Percentiles rank a stretch among this genome's conserved stretches.
Evolutionary conservation across 2,797 vertebrate species (phyloP).

Genomic region (Leptatherina wallacei): DNA sequence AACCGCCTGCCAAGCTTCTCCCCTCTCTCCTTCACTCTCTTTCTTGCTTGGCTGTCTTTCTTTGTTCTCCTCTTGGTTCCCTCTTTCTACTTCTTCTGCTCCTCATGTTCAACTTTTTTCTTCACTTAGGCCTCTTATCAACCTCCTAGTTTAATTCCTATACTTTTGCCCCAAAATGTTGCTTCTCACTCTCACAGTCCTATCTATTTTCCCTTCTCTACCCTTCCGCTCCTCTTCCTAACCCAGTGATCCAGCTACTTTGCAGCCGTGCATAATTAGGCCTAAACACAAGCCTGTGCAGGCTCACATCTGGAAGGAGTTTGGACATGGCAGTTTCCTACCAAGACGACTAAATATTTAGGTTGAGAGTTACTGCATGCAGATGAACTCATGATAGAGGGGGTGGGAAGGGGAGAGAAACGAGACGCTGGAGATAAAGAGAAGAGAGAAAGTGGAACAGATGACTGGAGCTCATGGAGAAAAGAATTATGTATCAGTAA

Average conservation of each 20-base stretch:
- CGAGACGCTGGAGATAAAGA: conserved; percentile 62
- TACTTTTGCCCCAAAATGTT: conserved; percentile 29
- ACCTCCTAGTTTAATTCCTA: conserved; percentile 34
- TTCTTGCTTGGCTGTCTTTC: conserved; percentile 43
- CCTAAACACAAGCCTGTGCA: conserved; percentile 83
- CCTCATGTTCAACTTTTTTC: conserved; percentile 51
- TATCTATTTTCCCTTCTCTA: conserved; percentile 56
- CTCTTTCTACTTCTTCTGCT: conserved; percentile 50
- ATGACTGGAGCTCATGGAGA: conserved; percentile 36
- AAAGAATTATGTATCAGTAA: conserved; percentile 42
- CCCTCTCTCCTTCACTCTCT: conserved; percentile 63
- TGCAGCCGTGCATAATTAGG: conserved; percentile 87
- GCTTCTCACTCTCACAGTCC: conserved; percentile 56
- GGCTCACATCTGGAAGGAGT: conserved; percentile 89
- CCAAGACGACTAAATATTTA: conserved; percentile 90
- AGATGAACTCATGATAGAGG: conserved; percentile 85
- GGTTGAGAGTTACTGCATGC: conserved; percentile 88
- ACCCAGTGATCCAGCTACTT: conserved; percentile 72
- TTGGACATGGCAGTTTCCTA: conserved; percentile 89
- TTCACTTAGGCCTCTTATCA: conserved; percentile 38
- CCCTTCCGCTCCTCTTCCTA: conserved; percentile 68
- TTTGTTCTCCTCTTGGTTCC: conserved; percentile 52
- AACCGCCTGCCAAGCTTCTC: conserved; percentile 78
- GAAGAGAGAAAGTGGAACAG: conserved; percentile 61
- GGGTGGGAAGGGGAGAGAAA: conserved; percentile 63